A percentile compares a stretch with the other conserved stretches of the same genome.
Evolutionary conservation across 53 echinoderm and acorn worm species (phyloP).

Genomic region (Zoroaster sp.): DNA sequence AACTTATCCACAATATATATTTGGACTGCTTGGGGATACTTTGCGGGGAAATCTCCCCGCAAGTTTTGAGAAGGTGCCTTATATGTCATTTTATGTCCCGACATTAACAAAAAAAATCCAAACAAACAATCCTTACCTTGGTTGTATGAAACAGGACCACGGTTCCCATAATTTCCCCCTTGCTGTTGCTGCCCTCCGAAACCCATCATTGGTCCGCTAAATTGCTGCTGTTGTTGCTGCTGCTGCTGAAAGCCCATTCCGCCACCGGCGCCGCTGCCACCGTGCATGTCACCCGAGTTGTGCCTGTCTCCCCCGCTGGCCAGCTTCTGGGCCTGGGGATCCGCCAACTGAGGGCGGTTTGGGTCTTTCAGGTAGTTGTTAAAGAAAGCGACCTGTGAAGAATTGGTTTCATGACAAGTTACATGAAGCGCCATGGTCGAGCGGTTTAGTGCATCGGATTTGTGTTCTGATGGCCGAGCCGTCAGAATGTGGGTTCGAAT

Average conservation of each 20-base stretch:
- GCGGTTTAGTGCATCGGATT: too few species aligned
- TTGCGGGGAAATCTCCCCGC: too few species aligned
- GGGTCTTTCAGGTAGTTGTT: constrained; percentile 93
- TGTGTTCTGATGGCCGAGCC: too few species aligned
- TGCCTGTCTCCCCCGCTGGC: constrained; percentile 27
- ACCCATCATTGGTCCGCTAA: neutral
- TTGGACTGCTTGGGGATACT: too few species aligned
- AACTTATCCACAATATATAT: too few species aligned
- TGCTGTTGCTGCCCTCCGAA: constrained; percentile 48
- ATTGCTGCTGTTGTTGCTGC: constrained; percentile 35
- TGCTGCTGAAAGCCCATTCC: constrained; percentile 2
- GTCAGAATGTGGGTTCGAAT: too few species aligned
- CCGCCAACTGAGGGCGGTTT: constrained; percentile 78
- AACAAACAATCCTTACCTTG: constrained; percentile 56
- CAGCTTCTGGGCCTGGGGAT: constrained; percentile 65
- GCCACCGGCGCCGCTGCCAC: constrained; percentile 13
- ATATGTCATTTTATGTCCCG: too few species aligned
- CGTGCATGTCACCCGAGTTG: constrained; percentile 57
- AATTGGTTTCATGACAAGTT: too few species aligned
- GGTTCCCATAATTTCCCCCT: constrained; percentile 41
- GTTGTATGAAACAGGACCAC: constrained; percentile 26
- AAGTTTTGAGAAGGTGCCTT: too few species aligned
- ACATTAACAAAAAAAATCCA: too few species aligned
- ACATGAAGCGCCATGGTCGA: too few species aligned
- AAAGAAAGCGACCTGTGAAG: constrained; percentile 81